Conservation (phyloP, 2,888 invertebrate species). For the Drosophila koepferae region DNA sequence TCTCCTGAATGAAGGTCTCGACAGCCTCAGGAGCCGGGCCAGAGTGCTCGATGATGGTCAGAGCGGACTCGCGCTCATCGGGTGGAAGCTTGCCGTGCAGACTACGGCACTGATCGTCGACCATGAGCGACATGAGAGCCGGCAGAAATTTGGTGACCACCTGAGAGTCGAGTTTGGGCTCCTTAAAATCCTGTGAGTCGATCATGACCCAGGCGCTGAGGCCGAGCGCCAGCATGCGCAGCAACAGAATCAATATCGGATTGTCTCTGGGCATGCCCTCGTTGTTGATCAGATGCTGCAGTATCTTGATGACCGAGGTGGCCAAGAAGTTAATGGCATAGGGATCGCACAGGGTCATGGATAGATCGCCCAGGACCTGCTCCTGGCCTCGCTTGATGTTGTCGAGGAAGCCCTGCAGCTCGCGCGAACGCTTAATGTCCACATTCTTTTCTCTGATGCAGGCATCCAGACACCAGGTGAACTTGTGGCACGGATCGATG, state of each 20-base stretch:
- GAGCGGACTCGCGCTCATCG: conserved; percentile 96
- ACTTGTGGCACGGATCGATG: conserved; percentile 99
- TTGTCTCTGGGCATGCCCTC: conserved; percentile 96
- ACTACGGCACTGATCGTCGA: conserved; percentile 92
- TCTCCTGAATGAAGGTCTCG: conserved; percentile 95
- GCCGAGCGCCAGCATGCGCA: conserved; percentile 96
- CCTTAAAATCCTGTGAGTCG: conserved; percentile 97
- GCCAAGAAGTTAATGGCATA: conserved; percentile 98
- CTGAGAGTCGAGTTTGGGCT: conserved; percentile 96
- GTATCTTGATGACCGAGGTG: conserved; percentile 95
- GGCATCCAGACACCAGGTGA: conserved; percentile 99
- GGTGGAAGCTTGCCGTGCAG: conserved; percentile 94
- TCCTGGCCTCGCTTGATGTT: conserved; percentile 96
- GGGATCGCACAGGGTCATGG: conserved; percentile 98
- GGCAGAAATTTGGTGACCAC: conserved; percentile 98
- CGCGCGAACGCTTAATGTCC: conserved; percentile 96
- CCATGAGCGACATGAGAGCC: conserved; percentile 96
- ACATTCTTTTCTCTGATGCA: conserved; percentile 98
- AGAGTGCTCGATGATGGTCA: conserved; percentile 96
- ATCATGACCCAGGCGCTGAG: conserved; percentile 99
- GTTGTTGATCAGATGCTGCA: conserved; percentile 94
- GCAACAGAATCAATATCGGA: conserved; percentile 93
- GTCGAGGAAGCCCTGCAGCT: conserved; percentile 96
- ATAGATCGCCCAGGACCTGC: conserved; percentile 95
- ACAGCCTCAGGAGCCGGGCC: conserved; percentile 97